These are phyloP conservation scores for Leptinotarsa juncta DNA, from an alignment of 2,888 invertebrate genomes.

Conservation along the genomic window DNA sequence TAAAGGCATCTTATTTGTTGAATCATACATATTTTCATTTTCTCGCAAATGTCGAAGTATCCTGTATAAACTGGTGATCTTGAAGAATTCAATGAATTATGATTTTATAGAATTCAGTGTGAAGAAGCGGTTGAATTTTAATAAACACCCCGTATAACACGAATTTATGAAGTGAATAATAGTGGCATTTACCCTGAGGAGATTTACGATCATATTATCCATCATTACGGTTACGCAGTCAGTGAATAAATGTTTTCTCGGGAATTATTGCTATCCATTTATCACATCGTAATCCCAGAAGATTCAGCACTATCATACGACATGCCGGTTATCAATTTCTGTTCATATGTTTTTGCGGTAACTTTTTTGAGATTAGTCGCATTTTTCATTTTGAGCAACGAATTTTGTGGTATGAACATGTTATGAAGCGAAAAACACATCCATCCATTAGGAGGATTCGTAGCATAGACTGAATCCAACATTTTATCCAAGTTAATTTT, in stretches of 20 bases:
- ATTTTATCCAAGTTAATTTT: background rate
- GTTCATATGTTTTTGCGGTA: slow-evolving; percentile 13
- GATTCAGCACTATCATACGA: slow-evolving; percentile 25
- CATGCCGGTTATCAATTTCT: slow-evolving; percentile 20
- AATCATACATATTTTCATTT: too few relatives aligned
- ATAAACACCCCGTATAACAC: background rate
- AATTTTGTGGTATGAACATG: background rate
- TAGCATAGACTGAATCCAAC: too few relatives aligned
- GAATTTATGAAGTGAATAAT: slow-evolving; percentile 3
- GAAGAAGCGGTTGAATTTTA: too few relatives aligned
- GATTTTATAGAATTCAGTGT: too few relatives aligned
- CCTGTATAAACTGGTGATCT: too few relatives aligned
- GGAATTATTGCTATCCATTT: slow-evolving; percentile 21
- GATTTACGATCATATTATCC: slow-evolving; percentile 12
- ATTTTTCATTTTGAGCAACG: background rate
- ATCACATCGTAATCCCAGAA: slow-evolving; percentile 22
- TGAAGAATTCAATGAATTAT: too few relatives aligned
- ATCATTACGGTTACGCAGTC: slow-evolving; percentile 18
- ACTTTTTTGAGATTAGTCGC: background rate
- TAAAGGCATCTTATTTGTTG: too few relatives aligned
- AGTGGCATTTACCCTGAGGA: background rate
- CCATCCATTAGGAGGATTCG: background rate
- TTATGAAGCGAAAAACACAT: background rate
- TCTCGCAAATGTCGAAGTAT: too few relatives aligned
- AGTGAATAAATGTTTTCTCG: slow-evolving; percentile 18